phyloP scores from a whole-genome alignment of 2,797 vertebrate species.

The Malacoctenus gilli region DNA sequence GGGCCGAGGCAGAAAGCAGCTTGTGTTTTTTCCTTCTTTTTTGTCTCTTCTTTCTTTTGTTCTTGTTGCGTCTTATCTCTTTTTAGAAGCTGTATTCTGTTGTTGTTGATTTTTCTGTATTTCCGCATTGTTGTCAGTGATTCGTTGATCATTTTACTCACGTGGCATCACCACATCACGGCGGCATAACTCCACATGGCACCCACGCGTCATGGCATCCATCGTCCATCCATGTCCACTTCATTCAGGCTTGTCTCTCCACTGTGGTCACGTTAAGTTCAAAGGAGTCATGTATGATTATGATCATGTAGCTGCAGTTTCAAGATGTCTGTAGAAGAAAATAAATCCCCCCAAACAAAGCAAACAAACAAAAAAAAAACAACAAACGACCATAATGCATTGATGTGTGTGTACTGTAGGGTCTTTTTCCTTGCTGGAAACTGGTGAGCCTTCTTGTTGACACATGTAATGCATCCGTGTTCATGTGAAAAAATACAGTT shows the following conservation, averaged over 20 bases:
- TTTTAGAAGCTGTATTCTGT: constrained; percentile 68
- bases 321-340: constrained; percentile 44
- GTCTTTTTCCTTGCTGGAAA: constrained; percentile 62
- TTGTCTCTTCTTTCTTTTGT: constrained; percentile 28
- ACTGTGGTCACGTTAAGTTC: constrained; percentile 70
- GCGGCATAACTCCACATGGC: constrained; percentile 54
- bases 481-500: constrained; percentile 73
- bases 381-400: constrained; percentile 66
- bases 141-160: constrained; percentile 66
- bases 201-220: constrained; percentile 65
- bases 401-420: constrained; percentile 65
- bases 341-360: no score
- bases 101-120: constrained; percentile 71
- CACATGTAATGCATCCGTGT: constrained; percentile 78
- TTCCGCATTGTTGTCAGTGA: constrained; percentile 76
- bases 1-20: constrained; percentile 66
- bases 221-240: constrained; percentile 64
- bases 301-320: constrained; percentile 60
- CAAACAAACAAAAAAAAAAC: no score
- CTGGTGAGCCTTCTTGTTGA: constrained; percentile 66
- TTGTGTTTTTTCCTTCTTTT: constrained; percentile 72
- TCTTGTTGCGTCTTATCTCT: constrained; percentile 54
- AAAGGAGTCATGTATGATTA: constrained; percentile 61
- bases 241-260: constrained; percentile 72
- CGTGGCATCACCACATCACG: constrained; percentile 60